phyloP scores from a whole-genome alignment of 1,140 invertebrate genomes.

The Lucilia cuprina region DNA sequence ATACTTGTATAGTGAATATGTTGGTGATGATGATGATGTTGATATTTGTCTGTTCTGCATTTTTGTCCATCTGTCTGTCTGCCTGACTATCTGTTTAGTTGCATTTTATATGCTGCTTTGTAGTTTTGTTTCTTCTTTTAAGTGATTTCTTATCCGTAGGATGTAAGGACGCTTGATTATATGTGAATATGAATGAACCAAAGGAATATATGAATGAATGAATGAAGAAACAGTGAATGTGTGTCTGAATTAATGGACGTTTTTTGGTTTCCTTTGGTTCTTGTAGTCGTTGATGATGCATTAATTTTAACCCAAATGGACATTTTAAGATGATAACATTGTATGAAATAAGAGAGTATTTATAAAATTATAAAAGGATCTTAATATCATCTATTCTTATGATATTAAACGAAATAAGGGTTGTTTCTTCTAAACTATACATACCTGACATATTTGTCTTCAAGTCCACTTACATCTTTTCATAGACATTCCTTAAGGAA shows the following conservation, averaged over 20 bases:
- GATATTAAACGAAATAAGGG: conserved; percentile 20
- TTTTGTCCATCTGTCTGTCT: conserved; percentile 20
- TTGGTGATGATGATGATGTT: neutral
- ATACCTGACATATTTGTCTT: neutral
- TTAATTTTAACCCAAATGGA: conserved; percentile 29
- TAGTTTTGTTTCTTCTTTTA: neutral
- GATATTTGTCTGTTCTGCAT: neutral
- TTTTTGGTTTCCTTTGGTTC: neutral
- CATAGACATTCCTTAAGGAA: neutral
- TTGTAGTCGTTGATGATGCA: conserved; percentile 16
- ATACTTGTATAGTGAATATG: neutral
- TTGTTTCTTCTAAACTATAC: neutral
- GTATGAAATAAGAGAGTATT: neutral
- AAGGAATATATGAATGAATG: conserved; percentile 9
- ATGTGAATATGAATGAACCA: too few species aligned
- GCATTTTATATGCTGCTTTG: neutral
- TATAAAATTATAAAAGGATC: neutral
- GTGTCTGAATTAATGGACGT: neutral
- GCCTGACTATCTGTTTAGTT: neutral
- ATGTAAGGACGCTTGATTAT: neutral
- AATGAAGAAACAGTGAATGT: neutral
- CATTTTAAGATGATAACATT: conserved; percentile 28
- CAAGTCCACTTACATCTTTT: neutral
- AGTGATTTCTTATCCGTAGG: conserved; percentile 23
- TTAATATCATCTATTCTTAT: neutral